Base-by-base conservation (phyloP, 1,140 invertebrate species). In the Drosophila arawakana region DNA sequence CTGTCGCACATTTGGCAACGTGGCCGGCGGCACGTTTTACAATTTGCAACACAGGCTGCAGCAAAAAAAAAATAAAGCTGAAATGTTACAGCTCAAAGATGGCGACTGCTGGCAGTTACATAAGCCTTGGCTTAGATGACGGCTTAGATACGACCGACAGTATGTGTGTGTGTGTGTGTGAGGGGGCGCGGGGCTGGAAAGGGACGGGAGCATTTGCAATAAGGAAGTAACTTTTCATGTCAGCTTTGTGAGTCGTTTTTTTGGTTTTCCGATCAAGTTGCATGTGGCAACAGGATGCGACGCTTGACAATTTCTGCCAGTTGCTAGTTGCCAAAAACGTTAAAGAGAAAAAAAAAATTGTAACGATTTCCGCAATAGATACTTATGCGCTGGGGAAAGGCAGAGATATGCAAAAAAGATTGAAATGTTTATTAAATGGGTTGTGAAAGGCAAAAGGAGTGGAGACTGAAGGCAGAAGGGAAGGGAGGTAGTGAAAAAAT, bases 221-320 rank as follows among this genome's bases (percentile, higher is more conserved):
- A 83, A 86, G 83, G 83, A 86, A 86, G 83, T 86, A 76, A 83
- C 83, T 88, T 88, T 86, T 86, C 80, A 70, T 88, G 83, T 80
- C 83, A 79, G 80, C 67, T 80, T 66, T 73, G 59, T 58, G 13
- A 52, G 63, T 76, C 55, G 65, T 10, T 34, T 34, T 30, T 54
- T 46, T 46, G 50, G 46, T 46, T 69, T 85, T 76, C 57, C 65
- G 73, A 75, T 71, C 67, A 69, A 58, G 66, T 57, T 63, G 67
- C 72, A 59, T 43, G 41, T 13, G 73, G 68, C 60, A 77, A 80
- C 84, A 83, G 84, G 80, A 88, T 78, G 76, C 80, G 46, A 47
- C 73, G 76, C 63, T 89, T 88, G 59, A 88, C 83, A 77, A 66
- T 83, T 88, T 77, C 67, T 66, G 69, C 76, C 18, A 21, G 18